Evolutionary conservation across 2,888 invertebrate species (phyloP).

Genomic region (Perizoma affinitatum): DNA sequence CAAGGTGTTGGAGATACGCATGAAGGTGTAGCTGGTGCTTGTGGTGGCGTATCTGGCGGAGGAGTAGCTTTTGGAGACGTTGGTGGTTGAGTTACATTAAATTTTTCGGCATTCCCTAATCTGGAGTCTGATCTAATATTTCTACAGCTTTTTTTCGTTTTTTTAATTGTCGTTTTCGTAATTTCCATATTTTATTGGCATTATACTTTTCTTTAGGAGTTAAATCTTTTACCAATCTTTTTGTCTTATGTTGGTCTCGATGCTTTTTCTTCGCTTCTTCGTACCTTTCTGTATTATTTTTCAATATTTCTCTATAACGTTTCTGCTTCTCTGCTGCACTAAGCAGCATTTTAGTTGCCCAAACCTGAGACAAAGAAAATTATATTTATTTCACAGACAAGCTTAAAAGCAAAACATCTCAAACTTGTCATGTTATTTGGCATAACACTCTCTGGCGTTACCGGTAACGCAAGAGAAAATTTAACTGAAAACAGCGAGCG

Average conservation of each 20-base stretch:
- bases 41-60: background rate
- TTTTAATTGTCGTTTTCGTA: constrained; percentile 9
- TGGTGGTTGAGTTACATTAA: constrained; percentile 10
- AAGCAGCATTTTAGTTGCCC: constrained; percentile 17
- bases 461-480: too few species aligned
- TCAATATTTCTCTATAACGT: constrained; percentile 30
- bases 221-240: constrained; percentile 28
- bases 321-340: constrained; percentile 24
- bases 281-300: constrained; percentile 25
- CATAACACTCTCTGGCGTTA: too few species aligned
- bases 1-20: too few species aligned
- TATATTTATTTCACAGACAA: too few species aligned
- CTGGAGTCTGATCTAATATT: background rate
- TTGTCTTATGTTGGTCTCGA: constrained; percentile 19
- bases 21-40: background rate
- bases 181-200: constrained; percentile 23
- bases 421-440: too few species aligned
- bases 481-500: too few species aligned
- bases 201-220: constrained; percentile 25
- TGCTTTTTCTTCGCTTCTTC: constrained; percentile 26
- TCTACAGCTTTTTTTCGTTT: background rate
- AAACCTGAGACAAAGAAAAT: too few species aligned
- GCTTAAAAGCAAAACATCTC: too few species aligned
- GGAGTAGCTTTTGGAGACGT: too few species aligned
- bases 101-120: constrained; percentile 8